phyloP scores from a whole-genome alignment of 2,797 vertebrate species.

The Pseudomugil gertrudae region DNA sequence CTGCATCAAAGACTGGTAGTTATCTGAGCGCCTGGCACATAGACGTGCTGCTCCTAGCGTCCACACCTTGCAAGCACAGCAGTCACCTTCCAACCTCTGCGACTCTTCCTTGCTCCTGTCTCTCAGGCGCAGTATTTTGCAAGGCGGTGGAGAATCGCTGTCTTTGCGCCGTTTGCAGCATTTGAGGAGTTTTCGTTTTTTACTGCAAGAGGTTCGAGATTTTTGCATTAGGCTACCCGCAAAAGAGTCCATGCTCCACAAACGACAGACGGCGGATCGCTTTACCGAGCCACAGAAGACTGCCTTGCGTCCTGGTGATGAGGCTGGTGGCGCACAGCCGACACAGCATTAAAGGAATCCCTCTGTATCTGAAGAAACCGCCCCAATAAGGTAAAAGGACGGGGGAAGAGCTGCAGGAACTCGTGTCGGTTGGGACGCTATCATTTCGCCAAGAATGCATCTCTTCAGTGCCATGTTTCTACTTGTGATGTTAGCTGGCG shows the following conservation, averaged over 20 bases:
- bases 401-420: slow-evolving; percentile 51
- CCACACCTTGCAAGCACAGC: slow-evolving; percentile 74
- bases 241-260: slow-evolving; percentile 45
- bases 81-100: slow-evolving; percentile 84
- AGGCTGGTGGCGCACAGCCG: slow-evolving; percentile 78
- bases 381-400: slow-evolving; percentile 60
- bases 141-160: slow-evolving; percentile 38
- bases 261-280: slow-evolving; percentile 51
- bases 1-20: slow-evolving; percentile 68
- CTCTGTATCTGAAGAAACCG: slow-evolving; percentile 74
- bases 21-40: slow-evolving; percentile 55
- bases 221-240: slow-evolving; percentile 12
- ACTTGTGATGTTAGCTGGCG: slow-evolving; percentile 83
- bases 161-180: slow-evolving; percentile 25
- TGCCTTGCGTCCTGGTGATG: slow-evolving; percentile 81
- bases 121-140: slow-evolving; percentile 59
- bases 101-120: slow-evolving; percentile 50
- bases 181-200: slow-evolving; percentile 31
- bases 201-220: slow-evolving; percentile 6
- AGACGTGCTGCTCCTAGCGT: slow-evolving; percentile 82
- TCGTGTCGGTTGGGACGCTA: slow-evolving; percentile 69
- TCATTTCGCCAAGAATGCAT: slow-evolving; percentile 83
- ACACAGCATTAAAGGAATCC: slow-evolving; percentile 74
- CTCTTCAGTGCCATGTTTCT: slow-evolving; percentile 87
- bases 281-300: slow-evolving; percentile 61